Evolutionary conservation across 2,888 invertebrate species (phyloP).

Genomic region (Drosophila stalkeri): DNA sequence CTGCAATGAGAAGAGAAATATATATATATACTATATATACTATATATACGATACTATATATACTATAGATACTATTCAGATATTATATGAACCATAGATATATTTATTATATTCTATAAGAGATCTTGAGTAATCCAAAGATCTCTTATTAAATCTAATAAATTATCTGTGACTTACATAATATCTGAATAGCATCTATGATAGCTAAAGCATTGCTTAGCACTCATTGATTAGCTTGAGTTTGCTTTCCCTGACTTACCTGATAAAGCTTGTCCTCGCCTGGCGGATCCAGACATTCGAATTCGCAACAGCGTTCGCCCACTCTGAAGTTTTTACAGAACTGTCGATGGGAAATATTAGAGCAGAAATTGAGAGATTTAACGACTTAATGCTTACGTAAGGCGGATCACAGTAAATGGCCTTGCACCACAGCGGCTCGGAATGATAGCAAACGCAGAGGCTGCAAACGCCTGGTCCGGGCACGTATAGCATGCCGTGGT

Average conservation of each 20-base stretch:
- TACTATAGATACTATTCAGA: no score
- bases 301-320: slow-evolving; percentile 94
- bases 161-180: no score
- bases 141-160: no score
- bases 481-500: slow-evolving; percentile 92
- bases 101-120: no score
- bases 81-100: no score
- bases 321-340: slow-evolving; percentile 94
- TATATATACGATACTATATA: no score
- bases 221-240: no score
- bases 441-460: slow-evolving; percentile 94
- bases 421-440: slow-evolving; percentile 94
- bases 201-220: no score
- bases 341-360: slow-evolving; percentile 84
- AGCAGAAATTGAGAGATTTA: background rate
- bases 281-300: slow-evolving; percentile 93
- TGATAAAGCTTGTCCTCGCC: slow-evolving; percentile 88
- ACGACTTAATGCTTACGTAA: slow-evolving; percentile 88
- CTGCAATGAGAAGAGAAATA: slow-evolving; percentile 48
- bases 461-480: slow-evolving; percentile 94
- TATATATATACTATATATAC: background rate
- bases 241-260: slow-evolving; percentile 56
- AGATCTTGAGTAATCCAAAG: no score
- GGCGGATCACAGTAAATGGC: slow-evolving; percentile 95
- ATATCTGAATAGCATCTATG: no score